These are phyloP conservation scores for Sarcophaga carnaria DNA, from an alignment of 2,888 invertebrate species.

Conservation along the genomic window DNA sequence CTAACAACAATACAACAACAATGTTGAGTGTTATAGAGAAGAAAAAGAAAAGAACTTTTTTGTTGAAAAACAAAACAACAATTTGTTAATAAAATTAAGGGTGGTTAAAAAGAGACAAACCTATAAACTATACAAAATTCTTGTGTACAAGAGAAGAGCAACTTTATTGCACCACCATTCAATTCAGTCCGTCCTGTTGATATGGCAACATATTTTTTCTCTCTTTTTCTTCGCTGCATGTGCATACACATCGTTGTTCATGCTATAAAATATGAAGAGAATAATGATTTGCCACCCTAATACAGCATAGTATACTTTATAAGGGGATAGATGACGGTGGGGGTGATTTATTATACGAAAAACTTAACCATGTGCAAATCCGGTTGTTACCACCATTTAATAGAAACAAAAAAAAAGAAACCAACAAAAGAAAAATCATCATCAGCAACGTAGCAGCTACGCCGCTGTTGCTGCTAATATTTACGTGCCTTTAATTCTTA, in stretches of 20 bases:
- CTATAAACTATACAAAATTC: too few relatives aligned
- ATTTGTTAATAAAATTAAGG: constrained; percentile 39
- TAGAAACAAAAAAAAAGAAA: not conserved
- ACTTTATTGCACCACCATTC: not conserved
- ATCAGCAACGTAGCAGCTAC: constrained; percentile 43
- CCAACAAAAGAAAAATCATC: not conserved
- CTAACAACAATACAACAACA: constrained; percentile 36
- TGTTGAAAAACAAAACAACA: constrained; percentile 6
- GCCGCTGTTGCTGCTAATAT: constrained; percentile 41
- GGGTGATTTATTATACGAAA: constrained; percentile 49
- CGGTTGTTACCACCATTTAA: constrained; percentile 66
- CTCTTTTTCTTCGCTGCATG: not conserved
- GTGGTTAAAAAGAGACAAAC: constrained; percentile 48
- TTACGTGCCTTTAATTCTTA: constrained; percentile 72
- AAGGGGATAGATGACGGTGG: not conserved
- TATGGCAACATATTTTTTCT: constrained; percentile 3
- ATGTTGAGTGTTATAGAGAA: constrained; percentile 22
- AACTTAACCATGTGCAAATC: constrained; percentile 67
- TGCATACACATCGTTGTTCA: not conserved
- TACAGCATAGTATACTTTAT: not conserved
- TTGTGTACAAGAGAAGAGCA: too few relatives aligned
- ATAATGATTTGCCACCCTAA: constrained; percentile 44
- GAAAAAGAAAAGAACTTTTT: constrained; percentile 8
- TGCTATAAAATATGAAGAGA: constrained; percentile 1
- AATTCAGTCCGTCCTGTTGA: constrained; percentile 28